These are phyloP conservation scores for Phymorhynchus buccinoides DNA, from an alignment of 1,140 invertebrate species.

Conservation along the genomic window DNA sequence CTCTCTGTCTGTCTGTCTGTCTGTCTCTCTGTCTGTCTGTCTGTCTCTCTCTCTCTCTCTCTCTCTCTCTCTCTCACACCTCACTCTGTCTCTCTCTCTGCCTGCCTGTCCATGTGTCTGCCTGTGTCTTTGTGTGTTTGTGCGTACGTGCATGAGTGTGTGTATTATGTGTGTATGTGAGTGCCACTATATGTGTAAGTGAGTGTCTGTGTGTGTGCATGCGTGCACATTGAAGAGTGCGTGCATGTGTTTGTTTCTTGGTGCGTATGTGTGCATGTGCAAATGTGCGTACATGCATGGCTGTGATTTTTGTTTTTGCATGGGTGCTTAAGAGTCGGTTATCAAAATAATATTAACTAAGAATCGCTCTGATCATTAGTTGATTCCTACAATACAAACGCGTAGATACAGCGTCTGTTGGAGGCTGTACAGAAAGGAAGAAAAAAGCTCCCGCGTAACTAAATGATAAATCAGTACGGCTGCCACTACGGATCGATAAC, in stretches of 20 bases:
- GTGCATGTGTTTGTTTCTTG: not conserved
- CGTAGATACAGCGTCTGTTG: no score
- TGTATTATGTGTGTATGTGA: not conserved
- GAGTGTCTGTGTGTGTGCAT: constrained; percentile 16
- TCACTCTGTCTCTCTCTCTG: constrained; percentile 1
- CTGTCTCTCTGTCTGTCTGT: not conserved
- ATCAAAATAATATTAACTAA: no score
- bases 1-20: not conserved
- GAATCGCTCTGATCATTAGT: no score
- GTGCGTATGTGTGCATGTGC: not conserved
- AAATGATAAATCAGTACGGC: no score
- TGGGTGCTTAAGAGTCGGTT: not conserved
- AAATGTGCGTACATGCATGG: not conserved
- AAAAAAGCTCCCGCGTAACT: no score
- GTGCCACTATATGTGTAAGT: not conserved
- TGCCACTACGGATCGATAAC: no score
- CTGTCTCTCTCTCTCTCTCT: not conserved
- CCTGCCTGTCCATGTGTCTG: no score
- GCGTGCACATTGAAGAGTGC: not conserved
- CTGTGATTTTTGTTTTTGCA: no score
- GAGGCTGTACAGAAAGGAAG: no score
- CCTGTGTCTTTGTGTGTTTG: not conserved
- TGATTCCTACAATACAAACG: no score
- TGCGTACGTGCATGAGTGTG: not conserved
- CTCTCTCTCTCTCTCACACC: constrained; percentile 9